Evolutionary conservation across 2,113 vertebrate genomes (phyloP).

Genomic region (cattle (Bos taurus)): DNA sequence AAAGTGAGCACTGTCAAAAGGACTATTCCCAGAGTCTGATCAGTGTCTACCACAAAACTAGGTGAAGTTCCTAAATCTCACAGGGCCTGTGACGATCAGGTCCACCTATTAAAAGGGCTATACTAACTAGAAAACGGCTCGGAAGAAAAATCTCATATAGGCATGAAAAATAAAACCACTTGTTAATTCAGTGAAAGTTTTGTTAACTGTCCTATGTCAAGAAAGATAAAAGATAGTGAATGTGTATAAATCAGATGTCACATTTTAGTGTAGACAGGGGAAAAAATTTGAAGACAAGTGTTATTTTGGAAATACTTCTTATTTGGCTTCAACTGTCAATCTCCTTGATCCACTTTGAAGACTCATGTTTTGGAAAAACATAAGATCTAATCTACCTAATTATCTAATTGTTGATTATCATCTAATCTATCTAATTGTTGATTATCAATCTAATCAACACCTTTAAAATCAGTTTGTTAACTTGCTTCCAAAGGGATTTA

Average conservation of each 20-base stretch:
- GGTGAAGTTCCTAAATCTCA: background rate
- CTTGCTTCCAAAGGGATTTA: background rate
- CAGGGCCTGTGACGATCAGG: background rate
- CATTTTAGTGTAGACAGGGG: background rate
- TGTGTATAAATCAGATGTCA: background rate
- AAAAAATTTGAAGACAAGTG: background rate
- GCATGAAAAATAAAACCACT: background rate
- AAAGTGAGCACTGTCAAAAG: background rate
- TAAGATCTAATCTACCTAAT: background rate
- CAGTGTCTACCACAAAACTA: background rate
- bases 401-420: too few species aligned
- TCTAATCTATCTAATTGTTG: too few species aligned
- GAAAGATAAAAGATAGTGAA: background rate
- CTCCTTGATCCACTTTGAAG: background rate
- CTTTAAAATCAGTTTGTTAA: background rate
- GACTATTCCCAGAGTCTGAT: background rate
- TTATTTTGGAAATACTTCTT: background rate
- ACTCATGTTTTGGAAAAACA: background rate
- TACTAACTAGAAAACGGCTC: background rate
- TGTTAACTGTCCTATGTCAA: background rate
- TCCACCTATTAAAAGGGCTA: background rate
- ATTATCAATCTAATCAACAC: background rate
- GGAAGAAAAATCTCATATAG: background rate
- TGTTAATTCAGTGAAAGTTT: background rate
- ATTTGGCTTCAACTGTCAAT: background rate